Base-by-base conservation (phyloP, 2,888 invertebrate genomes). In the Agrochola circellaris region DNA sequence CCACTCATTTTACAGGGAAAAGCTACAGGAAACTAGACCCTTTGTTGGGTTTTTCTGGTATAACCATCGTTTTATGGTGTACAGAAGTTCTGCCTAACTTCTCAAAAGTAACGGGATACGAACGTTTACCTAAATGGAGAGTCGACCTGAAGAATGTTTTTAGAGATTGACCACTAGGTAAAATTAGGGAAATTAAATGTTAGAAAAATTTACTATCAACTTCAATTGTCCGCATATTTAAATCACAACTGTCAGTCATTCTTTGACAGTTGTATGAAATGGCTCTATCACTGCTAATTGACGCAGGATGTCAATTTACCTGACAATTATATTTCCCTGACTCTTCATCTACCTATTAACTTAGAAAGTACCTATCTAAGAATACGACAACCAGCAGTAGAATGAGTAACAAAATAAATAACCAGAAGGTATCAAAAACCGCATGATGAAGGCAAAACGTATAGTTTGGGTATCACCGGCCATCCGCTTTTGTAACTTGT, bases 31-130 rank as follows among this genome's bases (percentile, higher is more conserved):
- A 48, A 80, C 7, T n/a, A 54, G 7, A 5, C 34, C 66, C 45
- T 58, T 68, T 7, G 17, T 34, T 54, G 51, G 67, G 51, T 42
- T 79, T 76, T 75, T 68, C 8, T 58, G 20, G 9, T 51, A 34
- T 51, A 17, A 65, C 7, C 11, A 26, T 34, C 1, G 15, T 0
- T 20, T n/a, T 34, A 4, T 17, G 3, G 9, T 15, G n/a, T 38
- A 2, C 42, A 11, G n/a, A 9, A 9, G 30, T 1, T 58, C 58
- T 13, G 17, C 34, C 2, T 34, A 2, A 34, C 34, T 76, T 7
- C 17, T 58, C 0, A 45, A 38, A 0, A 30, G 7, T 34, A 38
- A 56, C 4, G 13, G 13, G 8, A 34, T 45, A 23, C 1, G 8
- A 61, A 17, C 2, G 13, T 45, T 13, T 34, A 20, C 2, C 0